Percentiles rank a stretch among this genome's conserved stretches.
Conservation (phyloP, 2,888 invertebrate species). For the Eupeodes luniger region DNA sequence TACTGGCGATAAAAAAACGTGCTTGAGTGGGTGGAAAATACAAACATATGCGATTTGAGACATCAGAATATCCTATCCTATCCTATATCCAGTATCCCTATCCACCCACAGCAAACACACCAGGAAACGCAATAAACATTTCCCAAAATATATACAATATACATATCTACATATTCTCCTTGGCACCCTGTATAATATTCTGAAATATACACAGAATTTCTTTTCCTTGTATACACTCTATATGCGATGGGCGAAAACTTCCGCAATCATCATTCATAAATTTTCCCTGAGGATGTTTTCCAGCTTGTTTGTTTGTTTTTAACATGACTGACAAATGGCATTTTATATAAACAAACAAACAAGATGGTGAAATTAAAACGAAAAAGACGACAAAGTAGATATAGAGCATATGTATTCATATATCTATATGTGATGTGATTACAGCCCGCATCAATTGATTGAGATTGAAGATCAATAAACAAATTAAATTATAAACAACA, state of each 20-base stretch:
- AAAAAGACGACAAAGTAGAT: conserved; percentile 1
- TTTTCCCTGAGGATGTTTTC: conserved; percentile 64
- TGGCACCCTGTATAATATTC: conserved; percentile 14
- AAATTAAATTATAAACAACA: too few relatives aligned
- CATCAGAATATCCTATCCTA: neutral
- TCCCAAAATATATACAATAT: neutral
- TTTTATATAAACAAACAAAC: conserved; percentile 51
- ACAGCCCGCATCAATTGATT: neutral
- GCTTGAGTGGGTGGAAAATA: conserved; percentile 57
- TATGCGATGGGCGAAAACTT: conserved; percentile 46
- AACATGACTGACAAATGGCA: conserved; percentile 68
- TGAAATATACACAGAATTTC: neutral
- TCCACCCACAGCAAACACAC: conserved; percentile 9
- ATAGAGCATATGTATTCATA: neutral
- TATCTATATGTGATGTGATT: too few relatives aligned
- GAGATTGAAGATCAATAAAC: neutral
- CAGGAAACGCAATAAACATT: conserved; percentile 31
- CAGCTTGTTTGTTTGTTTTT: conserved; percentile 61
- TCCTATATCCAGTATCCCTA: neutral
- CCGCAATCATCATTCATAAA: conserved; percentile 68
- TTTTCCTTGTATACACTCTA: neutral
- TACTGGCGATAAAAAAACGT: conserved; percentile 46
- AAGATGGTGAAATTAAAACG: conserved; percentile 56
- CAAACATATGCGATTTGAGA: neutral
- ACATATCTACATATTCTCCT: neutral